Percentiles rank a stretch among this genome's conserved stretches.
phyloP scores from a whole-genome alignment of 2,113 vertebrate genomes.

The Irena cyanogastra region DNA sequence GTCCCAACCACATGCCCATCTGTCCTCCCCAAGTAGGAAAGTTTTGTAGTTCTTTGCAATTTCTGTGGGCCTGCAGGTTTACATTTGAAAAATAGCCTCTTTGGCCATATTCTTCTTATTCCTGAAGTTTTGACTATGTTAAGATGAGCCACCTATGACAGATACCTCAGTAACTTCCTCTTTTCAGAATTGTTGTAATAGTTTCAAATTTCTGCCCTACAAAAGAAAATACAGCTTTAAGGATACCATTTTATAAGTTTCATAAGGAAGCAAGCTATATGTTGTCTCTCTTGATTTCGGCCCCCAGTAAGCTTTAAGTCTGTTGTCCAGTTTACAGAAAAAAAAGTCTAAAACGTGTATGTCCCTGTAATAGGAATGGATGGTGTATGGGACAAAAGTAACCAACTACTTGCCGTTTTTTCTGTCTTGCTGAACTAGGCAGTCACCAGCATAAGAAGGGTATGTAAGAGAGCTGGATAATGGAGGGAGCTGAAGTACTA shows the following conservation, averaged over 20 bases:
- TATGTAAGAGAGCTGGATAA: not conserved
- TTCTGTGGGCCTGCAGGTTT: not conserved
- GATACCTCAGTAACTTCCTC: not conserved
- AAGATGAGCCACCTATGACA: not conserved
- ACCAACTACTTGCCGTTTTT: not conserved
- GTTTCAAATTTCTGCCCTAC: not conserved
- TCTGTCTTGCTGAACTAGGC: not conserved
- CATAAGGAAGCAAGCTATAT: not conserved
- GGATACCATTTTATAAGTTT: not conserved
- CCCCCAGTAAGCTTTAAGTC: not conserved
- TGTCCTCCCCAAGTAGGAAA: not conserved
- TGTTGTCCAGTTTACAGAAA: not conserved
- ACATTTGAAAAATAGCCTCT: not conserved
- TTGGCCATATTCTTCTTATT: not conserved
- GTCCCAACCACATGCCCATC: fast-evolving
- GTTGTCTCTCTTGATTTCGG: not conserved
- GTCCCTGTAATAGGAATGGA: not conserved
- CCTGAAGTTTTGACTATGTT: not conserved
- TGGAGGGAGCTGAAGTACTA: not conserved
- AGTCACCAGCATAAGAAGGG: not conserved
- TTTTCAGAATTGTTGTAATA: not conserved
- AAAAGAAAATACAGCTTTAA: not conserved
- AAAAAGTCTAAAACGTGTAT: not conserved
- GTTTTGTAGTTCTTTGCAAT: not conserved
- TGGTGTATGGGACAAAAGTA: not conserved